phyloP scores from a whole-genome alignment of 2,888 invertebrate genomes.

The Andrena bucephala region DNA sequence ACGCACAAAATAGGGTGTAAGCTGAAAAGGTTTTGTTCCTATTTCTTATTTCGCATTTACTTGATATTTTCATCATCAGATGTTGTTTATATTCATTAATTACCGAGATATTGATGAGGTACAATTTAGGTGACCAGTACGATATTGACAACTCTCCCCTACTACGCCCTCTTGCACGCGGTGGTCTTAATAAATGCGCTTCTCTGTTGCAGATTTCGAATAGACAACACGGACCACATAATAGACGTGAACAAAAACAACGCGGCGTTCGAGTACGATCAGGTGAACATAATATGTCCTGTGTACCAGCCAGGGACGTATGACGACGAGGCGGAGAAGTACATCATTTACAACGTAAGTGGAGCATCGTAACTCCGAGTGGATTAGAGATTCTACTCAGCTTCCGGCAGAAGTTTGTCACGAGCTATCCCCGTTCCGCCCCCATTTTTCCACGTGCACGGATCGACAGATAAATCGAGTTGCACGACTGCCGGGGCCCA shows the following conservation, averaged over 20 bases:
- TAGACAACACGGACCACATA: constrained; percentile 98
- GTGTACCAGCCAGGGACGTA: constrained; percentile 94
- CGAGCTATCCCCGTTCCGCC: neutral
- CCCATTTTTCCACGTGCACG: neutral
- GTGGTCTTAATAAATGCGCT: constrained; percentile 17
- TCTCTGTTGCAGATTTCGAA: constrained; percentile 91
- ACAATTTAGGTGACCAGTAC: too few species aligned
- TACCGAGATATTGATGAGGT: too few species aligned
- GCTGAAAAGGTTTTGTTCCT: too few species aligned
- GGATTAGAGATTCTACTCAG: neutral
- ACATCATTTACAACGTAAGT: constrained; percentile 96
- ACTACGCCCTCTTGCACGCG: too few species aligned
- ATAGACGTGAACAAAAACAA: constrained; percentile 98
- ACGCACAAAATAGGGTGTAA: too few species aligned
- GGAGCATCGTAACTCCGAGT: constrained; percentile 4
- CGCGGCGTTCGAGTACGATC: constrained; percentile 96
- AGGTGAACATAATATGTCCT: constrained; percentile 98
- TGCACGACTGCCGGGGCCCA: constrained; percentile 34
- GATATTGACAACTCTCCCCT: too few species aligned
- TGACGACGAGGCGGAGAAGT: constrained; percentile 96
- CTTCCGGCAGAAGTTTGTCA: constrained; percentile 7
- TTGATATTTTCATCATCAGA: too few species aligned
- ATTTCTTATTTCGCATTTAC: too few species aligned
- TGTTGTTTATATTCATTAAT: too few species aligned
- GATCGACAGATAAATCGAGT: constrained; percentile 52